Evolutionary conservation across 1,140 invertebrate species (phyloP).

Genomic region (Aphis gossypii): DNA sequence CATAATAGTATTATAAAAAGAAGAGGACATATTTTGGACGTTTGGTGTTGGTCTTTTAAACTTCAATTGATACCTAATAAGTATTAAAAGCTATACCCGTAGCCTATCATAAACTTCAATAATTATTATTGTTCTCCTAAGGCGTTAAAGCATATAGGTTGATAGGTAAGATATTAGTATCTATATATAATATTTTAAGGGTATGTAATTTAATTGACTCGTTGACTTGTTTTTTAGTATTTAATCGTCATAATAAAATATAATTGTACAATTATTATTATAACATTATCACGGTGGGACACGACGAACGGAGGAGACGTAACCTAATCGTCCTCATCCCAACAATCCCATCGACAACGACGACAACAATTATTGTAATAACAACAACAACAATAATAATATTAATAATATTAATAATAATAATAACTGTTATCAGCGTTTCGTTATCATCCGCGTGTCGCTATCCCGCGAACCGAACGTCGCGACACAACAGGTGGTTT

Average conservation of each 20-base stretch:
- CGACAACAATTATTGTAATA: background rate
- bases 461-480: background rate
- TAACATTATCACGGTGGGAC: background rate
- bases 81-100: no score
- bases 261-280: background rate
- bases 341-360: background rate
- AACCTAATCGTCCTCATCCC: background rate
- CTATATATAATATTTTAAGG: no score
- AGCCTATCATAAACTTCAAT: no score
- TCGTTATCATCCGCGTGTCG: background rate
- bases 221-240: background rate
- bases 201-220: background rate
- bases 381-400: background rate
- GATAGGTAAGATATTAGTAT: no score
- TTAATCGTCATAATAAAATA: background rate
- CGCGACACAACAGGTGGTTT: background rate
- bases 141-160: no score
- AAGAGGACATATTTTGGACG: no score
- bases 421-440: conserved; percentile 1
- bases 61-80: no score
- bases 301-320: background rate
- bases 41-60: no score
- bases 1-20: no score
- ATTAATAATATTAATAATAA: background rate
- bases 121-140: no score